Percentiles rank a stretch among this genome's conserved stretches.
Evolutionary conservation across 2,888 invertebrate species (phyloP).

Genomic region (Nesidiocoris tenuis): DNA sequence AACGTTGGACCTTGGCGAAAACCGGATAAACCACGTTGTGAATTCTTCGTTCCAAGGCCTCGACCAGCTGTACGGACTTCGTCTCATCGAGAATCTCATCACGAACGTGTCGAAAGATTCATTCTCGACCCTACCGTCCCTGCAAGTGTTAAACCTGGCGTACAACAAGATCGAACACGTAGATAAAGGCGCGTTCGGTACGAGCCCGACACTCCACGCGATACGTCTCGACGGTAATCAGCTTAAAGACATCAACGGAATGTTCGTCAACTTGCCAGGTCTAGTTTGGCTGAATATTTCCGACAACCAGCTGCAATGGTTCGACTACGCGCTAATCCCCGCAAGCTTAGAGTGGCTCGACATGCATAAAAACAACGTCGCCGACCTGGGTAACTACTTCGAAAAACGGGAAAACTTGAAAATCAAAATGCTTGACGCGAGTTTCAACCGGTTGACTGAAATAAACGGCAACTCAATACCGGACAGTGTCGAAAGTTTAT

Average conservation of each 20-base stretch:
- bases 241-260: conserved; percentile 86
- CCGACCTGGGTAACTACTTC: conserved; percentile 83
- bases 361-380: conserved; percentile 85
- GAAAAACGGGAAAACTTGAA: conserved; percentile 73
- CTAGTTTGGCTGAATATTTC: conserved; percentile 85
- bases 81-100: conserved; percentile 86
- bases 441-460: conserved; percentile 83
- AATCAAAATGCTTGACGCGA: conserved; percentile 83
- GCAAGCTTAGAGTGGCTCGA: conserved; percentile 87
- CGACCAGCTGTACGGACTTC: conserved; percentile 80
- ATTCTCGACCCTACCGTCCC: conserved; percentile 79
- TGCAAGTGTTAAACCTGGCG: conserved; percentile 84
- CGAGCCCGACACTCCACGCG: conserved; percentile 78
- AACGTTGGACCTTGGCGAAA: conserved; percentile 87
- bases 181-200: conserved; percentile 78
- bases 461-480: conserved; percentile 80
- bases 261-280: conserved; percentile 79
- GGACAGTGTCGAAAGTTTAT: conserved; percentile 80
- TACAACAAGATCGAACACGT: conserved; percentile 85
- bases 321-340: conserved; percentile 89
- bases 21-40: conserved; percentile 77
- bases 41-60: conserved; percentile 84
- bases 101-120: conserved; percentile 80
- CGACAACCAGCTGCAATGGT: conserved; percentile 88
- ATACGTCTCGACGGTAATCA: conserved; percentile 86